Evolutionary conservation across 2,888 invertebrate species (phyloP).

Genomic region (Vanessa cardui): DNA sequence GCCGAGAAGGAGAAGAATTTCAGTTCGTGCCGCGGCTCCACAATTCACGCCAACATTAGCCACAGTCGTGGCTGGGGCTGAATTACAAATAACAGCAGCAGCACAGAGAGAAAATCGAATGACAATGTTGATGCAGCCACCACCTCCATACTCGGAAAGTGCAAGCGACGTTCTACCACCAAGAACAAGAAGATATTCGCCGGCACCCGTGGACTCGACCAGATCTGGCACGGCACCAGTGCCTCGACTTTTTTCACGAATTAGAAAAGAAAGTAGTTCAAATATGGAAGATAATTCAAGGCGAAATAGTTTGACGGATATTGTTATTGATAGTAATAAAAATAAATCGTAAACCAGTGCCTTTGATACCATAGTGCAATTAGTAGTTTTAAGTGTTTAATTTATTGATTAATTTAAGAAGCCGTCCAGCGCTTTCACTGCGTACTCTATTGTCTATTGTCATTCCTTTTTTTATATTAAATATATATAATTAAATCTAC

Average conservation of each 20-base stretch:
- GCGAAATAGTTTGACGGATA: constrained; percentile 75
- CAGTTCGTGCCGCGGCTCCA: constrained; percentile 69
- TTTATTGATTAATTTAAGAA: constrained; percentile 45
- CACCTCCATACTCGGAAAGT: constrained; percentile 72
- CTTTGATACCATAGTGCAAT: constrained; percentile 58
- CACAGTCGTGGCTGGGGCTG: constrained; percentile 75
- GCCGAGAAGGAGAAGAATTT: constrained; percentile 68
- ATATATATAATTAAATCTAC: not conserved
- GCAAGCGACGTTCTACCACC: constrained; percentile 58
- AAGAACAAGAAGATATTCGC: constrained; percentile 69
- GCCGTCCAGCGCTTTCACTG: constrained; percentile 36
- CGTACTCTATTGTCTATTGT: constrained; percentile 10
- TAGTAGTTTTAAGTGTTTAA: constrained; percentile 53
- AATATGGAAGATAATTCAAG: constrained; percentile 61
- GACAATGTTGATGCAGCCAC: constrained; percentile 73
- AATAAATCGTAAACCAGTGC: constrained; percentile 70
- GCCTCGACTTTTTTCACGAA: constrained; percentile 71
- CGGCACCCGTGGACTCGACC: constrained; percentile 66
- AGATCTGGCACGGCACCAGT: constrained; percentile 68
- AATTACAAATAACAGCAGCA: constrained; percentile 70
- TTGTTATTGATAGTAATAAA: constrained; percentile 77
- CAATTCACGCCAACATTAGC: constrained; percentile 75
- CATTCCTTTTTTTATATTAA: constrained; percentile 17
- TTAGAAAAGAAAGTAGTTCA: constrained; percentile 66
- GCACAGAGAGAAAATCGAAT: constrained; percentile 74